These are phyloP conservation scores for Cordylochernes scorpioides DNA, from an alignment of 2,888 invertebrate species.

Conservation along the genomic window DNA sequence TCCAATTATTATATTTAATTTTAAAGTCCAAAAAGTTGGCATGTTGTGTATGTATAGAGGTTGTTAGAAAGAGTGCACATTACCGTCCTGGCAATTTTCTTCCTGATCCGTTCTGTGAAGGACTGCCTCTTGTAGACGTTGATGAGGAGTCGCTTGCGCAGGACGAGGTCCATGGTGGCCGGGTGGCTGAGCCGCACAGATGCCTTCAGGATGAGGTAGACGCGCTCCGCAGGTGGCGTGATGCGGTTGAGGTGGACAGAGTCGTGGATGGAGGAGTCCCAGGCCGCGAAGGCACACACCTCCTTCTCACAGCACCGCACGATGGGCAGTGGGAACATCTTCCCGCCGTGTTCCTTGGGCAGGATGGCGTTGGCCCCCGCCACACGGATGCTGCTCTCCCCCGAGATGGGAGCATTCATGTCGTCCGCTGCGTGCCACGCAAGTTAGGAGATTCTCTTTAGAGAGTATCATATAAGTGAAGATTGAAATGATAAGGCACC, in stretches of 20 bases:
- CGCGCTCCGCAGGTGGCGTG: slow-evolving; percentile 68
- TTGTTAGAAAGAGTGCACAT: slow-evolving; percentile 32
- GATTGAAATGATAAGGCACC: too few species aligned
- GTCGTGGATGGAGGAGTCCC: slow-evolving; percentile 96
- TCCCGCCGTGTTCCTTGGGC: slow-evolving; percentile 76
- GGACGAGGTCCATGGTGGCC: slow-evolving; percentile 81
- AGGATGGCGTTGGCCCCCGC: slow-evolving; percentile 73
- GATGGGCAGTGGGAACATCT: slow-evolving; percentile 70
- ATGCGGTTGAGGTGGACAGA: slow-evolving; percentile 68
- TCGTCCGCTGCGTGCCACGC: slow-evolving; percentile 78
- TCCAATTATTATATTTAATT: too few species aligned
- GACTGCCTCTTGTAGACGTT: slow-evolving; percentile 87
- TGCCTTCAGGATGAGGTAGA: slow-evolving; percentile 72
- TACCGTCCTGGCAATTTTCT: slow-evolving; percentile 26
- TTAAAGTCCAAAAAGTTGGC: too few species aligned
- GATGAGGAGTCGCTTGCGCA: slow-evolving; percentile 73
- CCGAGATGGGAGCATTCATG: slow-evolving; percentile 43
- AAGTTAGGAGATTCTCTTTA: too few species aligned
- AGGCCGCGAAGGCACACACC: slow-evolving; percentile 67
- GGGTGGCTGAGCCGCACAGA: slow-evolving; percentile 88
- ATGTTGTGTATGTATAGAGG: too few species aligned
- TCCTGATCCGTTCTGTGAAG: slow-evolving; percentile 60
- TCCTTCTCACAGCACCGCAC: slow-evolving; percentile 35
- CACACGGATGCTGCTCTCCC: slow-evolving; percentile 19
- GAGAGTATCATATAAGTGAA: too few species aligned